Percentiles rank a stretch among this genome's conserved stretches.
These are phyloP conservation scores for Coranthus polyacanthus DNA, from an alignment of 2,797 vertebrate genomes.

Conservation along the genomic window DNA sequence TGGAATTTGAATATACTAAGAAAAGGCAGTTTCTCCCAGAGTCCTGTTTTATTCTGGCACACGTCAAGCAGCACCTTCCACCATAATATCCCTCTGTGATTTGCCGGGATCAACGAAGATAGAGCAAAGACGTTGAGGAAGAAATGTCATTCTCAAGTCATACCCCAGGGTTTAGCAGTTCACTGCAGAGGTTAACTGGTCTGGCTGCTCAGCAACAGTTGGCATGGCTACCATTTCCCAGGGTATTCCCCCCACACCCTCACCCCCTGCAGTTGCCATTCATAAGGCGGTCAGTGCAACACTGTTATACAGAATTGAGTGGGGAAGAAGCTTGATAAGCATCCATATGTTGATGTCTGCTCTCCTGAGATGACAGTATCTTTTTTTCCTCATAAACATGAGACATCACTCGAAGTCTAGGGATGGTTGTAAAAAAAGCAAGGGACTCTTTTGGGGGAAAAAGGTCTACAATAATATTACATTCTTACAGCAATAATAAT, in stretches of 20 bases:
- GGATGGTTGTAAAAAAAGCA: constrained; percentile 36
- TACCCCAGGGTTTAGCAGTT: constrained; percentile 80
- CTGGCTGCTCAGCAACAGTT: constrained; percentile 75
- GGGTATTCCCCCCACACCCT: constrained; percentile 51
- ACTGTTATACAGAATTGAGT: constrained; percentile 43
- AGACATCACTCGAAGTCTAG: constrained; percentile 49
- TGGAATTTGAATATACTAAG: constrained; percentile 68
- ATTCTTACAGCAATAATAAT: constrained; percentile 73
- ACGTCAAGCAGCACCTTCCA: constrained; percentile 43
- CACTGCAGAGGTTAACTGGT: constrained; percentile 81
- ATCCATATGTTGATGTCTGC: constrained; percentile 57
- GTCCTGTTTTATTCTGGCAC: constrained; percentile 53
- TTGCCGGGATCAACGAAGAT: constrained; percentile 63
- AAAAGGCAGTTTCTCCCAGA: constrained; percentile 21
- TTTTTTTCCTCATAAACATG: constrained; percentile 49
- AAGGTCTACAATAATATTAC: constrained; percentile 59
- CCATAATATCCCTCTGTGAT: constrained; percentile 56
- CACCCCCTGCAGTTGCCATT: constrained; percentile 67
- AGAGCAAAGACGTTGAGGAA: constrained; percentile 50
- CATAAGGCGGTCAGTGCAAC: constrained; percentile 57
- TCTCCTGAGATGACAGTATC: constrained; percentile 45
- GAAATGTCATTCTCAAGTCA: constrained; percentile 77
- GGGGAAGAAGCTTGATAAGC: constrained; percentile 37
- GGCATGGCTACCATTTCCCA: constrained; percentile 82
- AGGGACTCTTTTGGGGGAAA: constrained; percentile 37